Evolutionary conservation across 2,113 vertebrate genomes (phyloP), one percentile per base, ranked within the genome.

Genomic region (Notiomystis cincta): DNA sequence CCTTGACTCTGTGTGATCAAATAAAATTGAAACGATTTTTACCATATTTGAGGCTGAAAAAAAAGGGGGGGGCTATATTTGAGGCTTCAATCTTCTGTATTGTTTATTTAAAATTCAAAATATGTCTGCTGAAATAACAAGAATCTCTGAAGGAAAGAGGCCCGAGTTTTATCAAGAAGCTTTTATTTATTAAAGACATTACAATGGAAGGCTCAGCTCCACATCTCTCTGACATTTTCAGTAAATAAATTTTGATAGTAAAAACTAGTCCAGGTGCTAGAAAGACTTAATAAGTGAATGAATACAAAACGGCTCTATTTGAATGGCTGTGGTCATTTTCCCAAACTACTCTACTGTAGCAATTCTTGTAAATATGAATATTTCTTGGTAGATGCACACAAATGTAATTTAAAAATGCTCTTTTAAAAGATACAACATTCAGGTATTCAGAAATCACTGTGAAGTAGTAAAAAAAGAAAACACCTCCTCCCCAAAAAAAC

Each of bases 171-270:
- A 13, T 13, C 14, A 58, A 50, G 50, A 70, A 81, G 6, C 5
- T 65, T 61, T 21, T 62, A 4, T 24, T 48, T 2, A 42, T 70
- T 53, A 35, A 40, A 57, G 67, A 27, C 2, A 12, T 77, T 58
- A 35, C 18, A 35, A 10, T 19, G 42, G 9, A 90, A 90, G 19
- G 45, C 54, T 92, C 31, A 77, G 5, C 10, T 81, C 4, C 19
- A 21, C 0, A 0, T 20, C 7, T 67, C 23, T 48, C 64, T 40
- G n/a, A 3, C 2, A 18, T 50, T 80, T 92, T 54, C 4, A 35
- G 12, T 40, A 67, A 82, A 54, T 11, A 48, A 77, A 69, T 18
- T 48, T 42, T 58, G 31, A 20, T 22, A 57, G 15, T 22, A 69
- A 61, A 87, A 79, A 28, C 1, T 23, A 53, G 7, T 30, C 8